Evolutionary conservation across 1,140 invertebrate species (phyloP).

Genomic region (Tetramorium parvispinum): DNA sequence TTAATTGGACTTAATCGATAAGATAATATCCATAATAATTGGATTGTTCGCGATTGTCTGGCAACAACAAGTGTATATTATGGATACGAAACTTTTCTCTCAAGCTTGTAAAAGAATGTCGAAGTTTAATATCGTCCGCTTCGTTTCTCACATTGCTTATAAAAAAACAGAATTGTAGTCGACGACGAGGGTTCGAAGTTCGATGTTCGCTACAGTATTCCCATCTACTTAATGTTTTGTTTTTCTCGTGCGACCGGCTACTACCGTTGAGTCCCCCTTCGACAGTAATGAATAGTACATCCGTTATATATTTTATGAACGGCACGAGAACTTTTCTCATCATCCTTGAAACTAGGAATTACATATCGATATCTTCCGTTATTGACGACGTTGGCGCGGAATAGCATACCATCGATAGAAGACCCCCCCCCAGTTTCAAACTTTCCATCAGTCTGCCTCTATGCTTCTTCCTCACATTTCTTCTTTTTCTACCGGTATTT

Average conservation of each 20-base stretch:
- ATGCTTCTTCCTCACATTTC: conserved; percentile 4
- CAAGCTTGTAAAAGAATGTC: conserved; percentile 2
- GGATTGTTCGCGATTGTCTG: not conserved
- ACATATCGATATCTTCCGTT: conserved; percentile 61
- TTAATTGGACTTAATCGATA: not conserved
- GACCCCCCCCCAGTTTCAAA: conserved; percentile 47
- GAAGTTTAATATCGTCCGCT: conserved; percentile 31
- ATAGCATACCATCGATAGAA: conserved; percentile 47
- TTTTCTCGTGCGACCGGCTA: conserved; percentile 47
- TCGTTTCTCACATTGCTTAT: conserved; percentile 46
- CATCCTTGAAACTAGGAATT: conserved; percentile 62
- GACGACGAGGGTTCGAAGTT: conserved; percentile 51
- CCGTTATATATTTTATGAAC: conserved; percentile 63
- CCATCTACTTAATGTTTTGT: conserved; percentile 59
- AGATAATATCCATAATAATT: conserved; percentile 14
- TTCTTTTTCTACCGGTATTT: not conserved
- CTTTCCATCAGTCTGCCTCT: conserved; percentile 42
- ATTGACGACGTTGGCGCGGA: conserved; percentile 45
- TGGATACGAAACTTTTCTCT: not conserved
- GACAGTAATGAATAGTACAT: conserved; percentile 61
- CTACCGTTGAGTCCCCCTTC: conserved; percentile 36
- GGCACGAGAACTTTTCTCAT: conserved; percentile 66
- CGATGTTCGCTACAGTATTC: conserved; percentile 56
- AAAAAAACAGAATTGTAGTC: conserved; percentile 46
- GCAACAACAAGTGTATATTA: not conserved